Evolutionary conservation across 2,113 vertebrate species (phyloP), one percentile per base, ranked within the genome.

Genomic region (Marmota monax): DNA sequence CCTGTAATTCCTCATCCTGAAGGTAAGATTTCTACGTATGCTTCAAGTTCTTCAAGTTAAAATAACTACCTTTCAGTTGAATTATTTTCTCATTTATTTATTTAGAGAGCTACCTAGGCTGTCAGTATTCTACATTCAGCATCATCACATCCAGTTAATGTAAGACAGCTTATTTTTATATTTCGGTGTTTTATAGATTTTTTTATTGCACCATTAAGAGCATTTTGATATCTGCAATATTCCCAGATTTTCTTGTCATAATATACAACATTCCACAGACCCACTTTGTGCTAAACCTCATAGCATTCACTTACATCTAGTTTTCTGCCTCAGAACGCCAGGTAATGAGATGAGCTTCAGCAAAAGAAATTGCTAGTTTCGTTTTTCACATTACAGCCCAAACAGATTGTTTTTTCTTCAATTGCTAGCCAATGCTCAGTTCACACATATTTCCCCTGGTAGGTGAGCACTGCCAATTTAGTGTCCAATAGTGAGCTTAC

Each of bases 261-360:
- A 93, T 83, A 74, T 32, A 90, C 63, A 92, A 79, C 76, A 67
- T 90, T 93, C 76, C 56, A 84, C 94, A 97, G 93, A 79, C 87
- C 95, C 95, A 94, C 91, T 93, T 92, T 97, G 96, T 85, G 85
- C 78, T 95, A 51, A 95, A 37, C 37, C 63, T 88, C 32, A 61
- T 18, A 93, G 63, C 37, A 89, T 94, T 96, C 86, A 88, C 88
- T 96, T 82, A 48, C 29, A 79, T 65, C 61, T 51, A 84, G 85
- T 96, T 94, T 96, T 97, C 95, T 97, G 85, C 95, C 88, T 96
- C 92, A 92, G 79, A 96, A 95, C 32, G 65, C 87, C 87, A 97
- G 96, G 95, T 95, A 97, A 96, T 92, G 82, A 97, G 92, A 92
- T 88, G 88, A 91, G 92, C 42, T 92, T 95, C 9, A 7, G 73